Conservation (phyloP, 2,797 vertebrate species). For the Acrossocheilus wenchowensis region DNA sequence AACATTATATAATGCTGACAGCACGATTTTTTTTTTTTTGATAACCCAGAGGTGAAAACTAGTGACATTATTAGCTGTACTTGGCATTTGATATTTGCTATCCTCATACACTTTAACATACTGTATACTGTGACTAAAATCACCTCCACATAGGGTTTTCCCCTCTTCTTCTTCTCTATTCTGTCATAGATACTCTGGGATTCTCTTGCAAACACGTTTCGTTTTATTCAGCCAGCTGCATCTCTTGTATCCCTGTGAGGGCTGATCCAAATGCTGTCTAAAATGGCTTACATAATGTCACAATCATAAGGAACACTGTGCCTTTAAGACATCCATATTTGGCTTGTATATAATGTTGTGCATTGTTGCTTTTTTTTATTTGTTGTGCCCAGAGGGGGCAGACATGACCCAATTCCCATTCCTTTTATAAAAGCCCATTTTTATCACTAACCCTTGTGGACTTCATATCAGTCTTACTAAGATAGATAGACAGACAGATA, state of each 20-base stretch:
- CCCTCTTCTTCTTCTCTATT: too few species aligned
- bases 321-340: neutral
- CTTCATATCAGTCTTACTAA: neutral
- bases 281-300: neutral
- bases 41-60: slow-evolving; percentile 20
- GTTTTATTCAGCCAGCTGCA: neutral
- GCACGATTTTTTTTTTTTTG: neutral
- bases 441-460: neutral
- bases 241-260: neutral
- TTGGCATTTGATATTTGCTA: neutral
- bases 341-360: neutral
- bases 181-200: neutral
- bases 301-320: neutral
- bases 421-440: neutral
- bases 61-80: neutral
- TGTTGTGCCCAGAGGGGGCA: slow-evolving; percentile 7
- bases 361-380: slow-evolving; percentile 19
- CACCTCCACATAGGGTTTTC: neutral
- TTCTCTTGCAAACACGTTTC: neutral
- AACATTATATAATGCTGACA: slow-evolving; percentile 11
- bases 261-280: neutral
- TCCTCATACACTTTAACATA: neutral
- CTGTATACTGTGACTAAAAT: neutral
- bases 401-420: neutral
- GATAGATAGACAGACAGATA: neutral